These are phyloP conservation scores for Typhlichthys eigenmanni DNA, from an alignment of 2,797 vertebrate species.

Conservation along the genomic window DNA sequence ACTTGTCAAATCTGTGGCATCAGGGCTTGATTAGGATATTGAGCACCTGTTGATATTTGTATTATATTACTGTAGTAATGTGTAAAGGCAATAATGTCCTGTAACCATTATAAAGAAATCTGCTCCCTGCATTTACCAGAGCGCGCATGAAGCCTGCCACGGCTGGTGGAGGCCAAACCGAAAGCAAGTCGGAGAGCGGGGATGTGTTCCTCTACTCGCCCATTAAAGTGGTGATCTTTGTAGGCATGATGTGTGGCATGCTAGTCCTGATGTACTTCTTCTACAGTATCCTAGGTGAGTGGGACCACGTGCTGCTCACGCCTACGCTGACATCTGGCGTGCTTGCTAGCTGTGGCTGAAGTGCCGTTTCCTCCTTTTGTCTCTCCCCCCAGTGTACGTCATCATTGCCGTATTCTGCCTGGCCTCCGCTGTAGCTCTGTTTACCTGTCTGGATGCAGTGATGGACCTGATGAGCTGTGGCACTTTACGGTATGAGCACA, in stretches of 20 bases:
- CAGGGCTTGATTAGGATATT: too few relatives aligned
- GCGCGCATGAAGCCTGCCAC: slow-evolving; percentile 19
- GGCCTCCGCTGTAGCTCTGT: slow-evolving; percentile 88
- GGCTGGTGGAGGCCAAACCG: slow-evolving; percentile 59
- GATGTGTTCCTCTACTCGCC: slow-evolving; percentile 87
- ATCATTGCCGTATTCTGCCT: slow-evolving; percentile 93
- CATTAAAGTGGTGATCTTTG: slow-evolving; percentile 86
- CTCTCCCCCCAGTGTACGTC: slow-evolving; percentile 84
- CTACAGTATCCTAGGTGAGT: slow-evolving; percentile 90
- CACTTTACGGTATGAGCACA: slow-evolving; percentile 77
- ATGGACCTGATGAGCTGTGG: slow-evolving; percentile 81
- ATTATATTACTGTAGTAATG: too few relatives aligned
- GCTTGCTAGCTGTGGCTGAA: not conserved
- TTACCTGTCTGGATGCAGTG: slow-evolving; percentile 88
- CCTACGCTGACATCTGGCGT: not conserved
- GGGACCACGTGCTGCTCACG: not conserved
- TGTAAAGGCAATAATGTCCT: too few relatives aligned
- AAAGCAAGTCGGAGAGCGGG: slow-evolving; percentile 76
- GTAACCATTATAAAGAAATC: too few relatives aligned
- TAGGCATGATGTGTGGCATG: slow-evolving; percentile 88
- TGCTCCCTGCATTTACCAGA: too few relatives aligned
- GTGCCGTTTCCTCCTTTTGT: not conserved
- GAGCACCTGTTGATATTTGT: too few relatives aligned
- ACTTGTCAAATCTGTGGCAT: too few relatives aligned
- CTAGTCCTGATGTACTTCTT: slow-evolving; percentile 95